These are phyloP conservation scores for Orchesellides sinensis DNA, from an alignment of 2,888 invertebrate genomes.

Conservation along the genomic window DNA sequence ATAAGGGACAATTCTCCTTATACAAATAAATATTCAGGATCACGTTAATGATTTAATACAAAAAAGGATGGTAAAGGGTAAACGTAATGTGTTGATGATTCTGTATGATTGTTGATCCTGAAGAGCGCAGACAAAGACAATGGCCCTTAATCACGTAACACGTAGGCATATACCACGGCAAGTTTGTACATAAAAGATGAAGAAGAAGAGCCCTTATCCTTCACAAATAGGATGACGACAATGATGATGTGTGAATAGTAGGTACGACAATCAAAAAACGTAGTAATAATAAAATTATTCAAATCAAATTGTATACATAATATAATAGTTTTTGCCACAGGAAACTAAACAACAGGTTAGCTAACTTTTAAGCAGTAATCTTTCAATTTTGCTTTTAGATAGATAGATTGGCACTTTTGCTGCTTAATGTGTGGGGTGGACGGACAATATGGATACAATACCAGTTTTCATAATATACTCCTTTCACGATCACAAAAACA, in stretches of 20 bases:
- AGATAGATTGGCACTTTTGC: not conserved
- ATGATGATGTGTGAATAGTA: not conserved
- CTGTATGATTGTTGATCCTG: slow-evolving; percentile 41
- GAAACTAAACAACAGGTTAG: slow-evolving; percentile 42
- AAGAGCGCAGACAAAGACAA: slow-evolving; percentile 59
- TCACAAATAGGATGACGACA: too few relatives aligned
- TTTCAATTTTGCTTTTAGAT: slow-evolving; percentile 1
- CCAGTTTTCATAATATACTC: slow-evolving; percentile 1
- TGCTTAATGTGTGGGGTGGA: not conserved
- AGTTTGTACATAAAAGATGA: not conserved
- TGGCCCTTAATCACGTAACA: slow-evolving; percentile 54
- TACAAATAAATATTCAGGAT: slow-evolving; percentile 19
- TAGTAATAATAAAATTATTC: slow-evolving; percentile 30
- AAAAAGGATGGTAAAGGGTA: not conserved
- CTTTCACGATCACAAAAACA: not conserved
- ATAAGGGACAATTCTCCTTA: not conserved
- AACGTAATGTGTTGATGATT: not conserved
- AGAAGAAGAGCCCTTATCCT: slow-evolving; percentile 2
- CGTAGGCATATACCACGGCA: not conserved
- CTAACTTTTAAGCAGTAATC: slow-evolving; percentile 27
- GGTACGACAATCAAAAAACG: not conserved
- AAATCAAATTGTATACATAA: slow-evolving; percentile 2
- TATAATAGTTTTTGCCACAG: slow-evolving; percentile 32
- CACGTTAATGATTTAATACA: slow-evolving; percentile 20
- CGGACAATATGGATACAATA: not conserved